Percentiles rank a stretch among this genome's conserved stretches.
phyloP scores from a whole-genome alignment of 2,888 invertebrate species.

The Megaustenia siamemsis region DNA sequence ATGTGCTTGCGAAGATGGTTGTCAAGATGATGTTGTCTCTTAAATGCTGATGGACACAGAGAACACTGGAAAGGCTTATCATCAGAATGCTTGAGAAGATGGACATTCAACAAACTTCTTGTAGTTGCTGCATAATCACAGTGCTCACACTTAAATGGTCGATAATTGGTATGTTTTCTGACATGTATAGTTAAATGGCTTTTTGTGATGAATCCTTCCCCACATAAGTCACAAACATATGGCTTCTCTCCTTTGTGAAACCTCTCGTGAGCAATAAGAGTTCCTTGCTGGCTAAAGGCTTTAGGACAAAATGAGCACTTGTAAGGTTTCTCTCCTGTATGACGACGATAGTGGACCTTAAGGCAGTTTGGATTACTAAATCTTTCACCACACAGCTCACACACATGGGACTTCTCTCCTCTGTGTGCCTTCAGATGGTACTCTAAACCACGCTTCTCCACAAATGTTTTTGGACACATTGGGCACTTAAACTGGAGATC shows the following conservation, averaged over 20 bases:
- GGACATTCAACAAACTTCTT: conserved; percentile 42
- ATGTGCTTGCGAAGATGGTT: conserved; percentile 44
- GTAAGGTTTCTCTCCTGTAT: conserved; percentile 57
- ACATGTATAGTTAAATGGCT: conserved; percentile 53
- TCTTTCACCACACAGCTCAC: conserved; percentile 52
- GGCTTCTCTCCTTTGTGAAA: conserved; percentile 54
- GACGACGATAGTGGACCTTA: conserved; percentile 54
- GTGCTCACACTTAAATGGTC: conserved; percentile 53
- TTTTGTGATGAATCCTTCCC: conserved; percentile 50
- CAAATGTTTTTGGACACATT: conserved; percentile 51
- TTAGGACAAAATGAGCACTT: conserved; percentile 52
- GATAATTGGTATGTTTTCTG: conserved; percentile 50
- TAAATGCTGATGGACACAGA: conserved; percentile 51
- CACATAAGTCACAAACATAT: conserved; percentile 53
- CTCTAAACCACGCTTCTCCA: conserved; percentile 50
- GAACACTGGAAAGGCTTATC: conserved; percentile 48
- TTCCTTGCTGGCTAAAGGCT: conserved; percentile 51
- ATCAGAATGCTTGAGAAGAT: conserved; percentile 44
- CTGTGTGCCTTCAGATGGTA: conserved; percentile 49
- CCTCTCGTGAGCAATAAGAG: conserved; percentile 43
- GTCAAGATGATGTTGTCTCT: conserved; percentile 51
- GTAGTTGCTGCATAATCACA: conserved; percentile 55
- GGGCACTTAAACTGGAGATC: conserved; percentile 45
- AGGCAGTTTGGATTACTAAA: conserved; percentile 54
- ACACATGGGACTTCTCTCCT: conserved; percentile 52